Evolutionary conservation across 2,113 vertebrate species (phyloP).

Genomic region (Forbesichthys agassizii): DNA sequence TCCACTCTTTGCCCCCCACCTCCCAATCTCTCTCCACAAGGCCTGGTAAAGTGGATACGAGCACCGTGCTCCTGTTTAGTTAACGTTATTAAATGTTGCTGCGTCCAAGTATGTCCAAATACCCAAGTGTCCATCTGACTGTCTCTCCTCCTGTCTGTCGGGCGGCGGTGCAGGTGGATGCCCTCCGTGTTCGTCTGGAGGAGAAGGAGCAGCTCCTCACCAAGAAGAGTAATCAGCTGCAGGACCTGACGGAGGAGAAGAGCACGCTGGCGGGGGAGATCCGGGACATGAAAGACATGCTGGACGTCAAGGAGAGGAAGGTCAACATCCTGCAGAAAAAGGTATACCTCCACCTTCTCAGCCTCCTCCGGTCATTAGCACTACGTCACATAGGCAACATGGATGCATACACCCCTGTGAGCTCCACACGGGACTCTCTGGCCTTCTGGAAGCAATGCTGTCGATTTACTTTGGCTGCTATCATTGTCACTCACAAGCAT

Average conservation of each 20-base stretch:
- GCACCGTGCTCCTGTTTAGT: no score
- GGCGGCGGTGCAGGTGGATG: slow-evolving; percentile 85
- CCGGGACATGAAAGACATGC: slow-evolving; percentile 97
- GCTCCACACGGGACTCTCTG: no score
- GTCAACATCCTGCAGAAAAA: slow-evolving; percentile 96
- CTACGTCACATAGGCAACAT: no score
- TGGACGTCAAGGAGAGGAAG: slow-evolving; percentile 98
- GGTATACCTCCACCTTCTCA: slow-evolving; percentile 66
- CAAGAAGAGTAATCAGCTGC: slow-evolving; percentile 96
- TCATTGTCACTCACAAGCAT: no score
- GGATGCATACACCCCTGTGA: no score
- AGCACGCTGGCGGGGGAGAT: slow-evolving; percentile 94
- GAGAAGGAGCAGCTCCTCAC: slow-evolving; percentile 95
- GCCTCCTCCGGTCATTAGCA: no score
- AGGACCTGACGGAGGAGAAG: slow-evolving; percentile 96
- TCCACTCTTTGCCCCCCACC: not conserved
- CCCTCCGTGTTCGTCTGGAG: slow-evolving; percentile 90
- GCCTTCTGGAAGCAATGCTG: no score
- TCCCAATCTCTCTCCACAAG: no score
- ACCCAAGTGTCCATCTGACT: not conserved
- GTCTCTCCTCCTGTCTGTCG: slow-evolving; percentile 1
- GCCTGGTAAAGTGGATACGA: no score
- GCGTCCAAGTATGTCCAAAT: not conserved
- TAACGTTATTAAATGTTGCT: no score
- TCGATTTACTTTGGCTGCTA: no score